phyloP scores from a whole-genome alignment of 2,113 vertebrate genomes.

The Sebastes schlegelii region DNA sequence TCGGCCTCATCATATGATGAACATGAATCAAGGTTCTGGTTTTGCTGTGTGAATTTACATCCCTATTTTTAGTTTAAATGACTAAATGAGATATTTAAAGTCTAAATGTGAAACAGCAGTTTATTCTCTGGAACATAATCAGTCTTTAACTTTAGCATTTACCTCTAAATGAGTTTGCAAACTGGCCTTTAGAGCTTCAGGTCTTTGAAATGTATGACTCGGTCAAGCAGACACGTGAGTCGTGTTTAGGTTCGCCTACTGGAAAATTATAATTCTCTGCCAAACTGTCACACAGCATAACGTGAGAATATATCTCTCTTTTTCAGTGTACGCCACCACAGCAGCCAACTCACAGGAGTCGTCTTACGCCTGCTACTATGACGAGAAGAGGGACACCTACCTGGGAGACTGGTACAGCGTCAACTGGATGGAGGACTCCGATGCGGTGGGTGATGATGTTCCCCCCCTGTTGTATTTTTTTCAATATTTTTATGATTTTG shows the following conservation, averaged over 20 bases:
- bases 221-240: background rate
- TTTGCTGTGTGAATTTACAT: background rate
- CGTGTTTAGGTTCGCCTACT: background rate
- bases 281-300: background rate
- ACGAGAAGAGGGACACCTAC: constrained; percentile 90
- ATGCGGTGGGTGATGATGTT: constrained; percentile 83
- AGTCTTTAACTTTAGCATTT: background rate
- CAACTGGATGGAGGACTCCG: constrained; percentile 99
- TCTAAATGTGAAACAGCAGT: background rate
- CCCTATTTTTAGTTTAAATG: background rate
- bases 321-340: constrained; percentile 94
- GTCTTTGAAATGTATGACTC: background rate
- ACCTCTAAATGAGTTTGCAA: background rate
- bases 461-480: background rate
- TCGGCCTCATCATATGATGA: constrained; percentile 34
- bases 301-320: background rate
- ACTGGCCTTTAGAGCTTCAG: background rate
- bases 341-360: constrained; percentile 92
- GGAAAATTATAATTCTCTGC: background rate
- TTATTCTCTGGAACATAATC: background rate
- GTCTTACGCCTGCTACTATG: constrained; percentile 97
- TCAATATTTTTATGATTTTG: no score
- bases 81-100: background rate
- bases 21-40: background rate
- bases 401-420: constrained; percentile 99